Percentiles rank a stretch among this genome's conserved stretches.
phyloP scores from a whole-genome alignment of 2,888 invertebrate genomes.

The Dynastes hyllus region DNA sequence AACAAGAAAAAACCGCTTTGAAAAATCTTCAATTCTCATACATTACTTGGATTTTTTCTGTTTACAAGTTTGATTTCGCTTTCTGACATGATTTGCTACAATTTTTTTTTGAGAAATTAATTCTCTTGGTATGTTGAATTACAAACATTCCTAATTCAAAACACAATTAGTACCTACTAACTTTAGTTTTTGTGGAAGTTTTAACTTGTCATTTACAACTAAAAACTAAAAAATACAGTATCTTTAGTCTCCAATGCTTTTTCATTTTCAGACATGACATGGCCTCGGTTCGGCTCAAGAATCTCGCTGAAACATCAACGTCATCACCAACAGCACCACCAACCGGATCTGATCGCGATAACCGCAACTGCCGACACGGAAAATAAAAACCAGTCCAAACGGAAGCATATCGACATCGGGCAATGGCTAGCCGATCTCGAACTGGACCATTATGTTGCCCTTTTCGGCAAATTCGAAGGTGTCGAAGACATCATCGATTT shows the following conservation, averaged over 20 bases:
- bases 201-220: no score
- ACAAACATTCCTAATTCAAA: no score
- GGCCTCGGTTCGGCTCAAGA: slow-evolving; percentile 67
- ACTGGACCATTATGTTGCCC: slow-evolving; percentile 74
- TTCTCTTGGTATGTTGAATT: no score
- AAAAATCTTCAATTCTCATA: no score
- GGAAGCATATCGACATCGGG: slow-evolving; percentile 73
- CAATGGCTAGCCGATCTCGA: slow-evolving; percentile 78
- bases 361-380: slow-evolving; percentile 17
- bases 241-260: background rate
- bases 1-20: no score
- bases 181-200: no score
- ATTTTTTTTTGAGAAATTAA: no score
- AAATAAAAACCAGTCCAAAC: slow-evolving; percentile 46
- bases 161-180: no score
- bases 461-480: slow-evolving; percentile 73
- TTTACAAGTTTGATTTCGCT: no score
- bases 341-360: slow-evolving; percentile 47
- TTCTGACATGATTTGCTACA: no score
- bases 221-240: no score
- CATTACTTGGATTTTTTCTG: no score
- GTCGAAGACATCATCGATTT: slow-evolving; percentile 76
- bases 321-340: slow-evolving; percentile 45
- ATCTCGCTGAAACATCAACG: slow-evolving; percentile 61
- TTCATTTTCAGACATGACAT: slow-evolving; percentile 64